Base-by-base conservation (phyloP, 2,888 invertebrate species). In the Drosophila pullipes region DNA sequence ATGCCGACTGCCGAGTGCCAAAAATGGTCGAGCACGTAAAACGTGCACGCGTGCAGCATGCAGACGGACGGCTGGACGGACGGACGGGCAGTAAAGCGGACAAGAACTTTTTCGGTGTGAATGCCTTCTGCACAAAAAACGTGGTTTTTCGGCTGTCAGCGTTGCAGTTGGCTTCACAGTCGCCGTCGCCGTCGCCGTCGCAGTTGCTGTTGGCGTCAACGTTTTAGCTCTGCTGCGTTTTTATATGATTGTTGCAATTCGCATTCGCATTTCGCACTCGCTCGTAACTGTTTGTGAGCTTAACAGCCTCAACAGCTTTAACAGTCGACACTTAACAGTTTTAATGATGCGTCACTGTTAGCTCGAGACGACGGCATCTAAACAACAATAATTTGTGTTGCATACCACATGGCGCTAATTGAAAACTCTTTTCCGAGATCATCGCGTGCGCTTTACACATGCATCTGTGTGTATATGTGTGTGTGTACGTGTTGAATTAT, bases 111-210 rank as follows among this genome's bases (percentile, higher is more conserved):
- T 90, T 91, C 82, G 92, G 93, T 93, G 93, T 93, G 93, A 93
- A 93, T 93, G 93, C 91, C 92, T 92, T 92, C 92, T 92, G 93
- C 93, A 92, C 83, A 89, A 84, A 84, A 83, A 83, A 83, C 81
- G 84, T 89, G 91, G 88, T 90, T 81, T 86, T 85, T 89, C 80
- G 79, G 72, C 78, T 78, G 74, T 73, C 73, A 75, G 59, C 74
- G 69, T 59, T 75, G 90, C 76, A 71, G 70, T 54, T 41, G 59
- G 30, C 81, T 68, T 77, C 53, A 49, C 58, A 39, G 78, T 65
- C 55, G 52, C 58, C 44, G 78, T 67, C 74, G 67, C 49, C 49
- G 66, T 59, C 49, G 61, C 49, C 16, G 76, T 52, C 53, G 63
- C 37, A 53, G 68, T 49, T 50, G 50, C 33, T 22, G 76, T 25